Conservation (phyloP, 2,888 invertebrate species). For the Epinotia bilunana region DNA sequence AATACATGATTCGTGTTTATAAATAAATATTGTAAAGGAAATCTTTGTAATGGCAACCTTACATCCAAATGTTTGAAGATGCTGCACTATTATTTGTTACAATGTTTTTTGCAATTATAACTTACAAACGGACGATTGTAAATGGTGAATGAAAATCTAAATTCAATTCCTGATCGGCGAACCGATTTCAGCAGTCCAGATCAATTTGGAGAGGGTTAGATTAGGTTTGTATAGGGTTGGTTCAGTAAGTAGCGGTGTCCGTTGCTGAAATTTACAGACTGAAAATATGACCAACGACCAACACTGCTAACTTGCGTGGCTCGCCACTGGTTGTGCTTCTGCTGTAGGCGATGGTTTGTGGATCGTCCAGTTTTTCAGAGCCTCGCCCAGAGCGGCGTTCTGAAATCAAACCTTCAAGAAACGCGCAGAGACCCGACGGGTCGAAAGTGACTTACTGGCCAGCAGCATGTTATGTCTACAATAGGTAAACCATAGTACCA, state of each 20-base stretch:
- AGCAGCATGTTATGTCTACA: constrained; percentile 78
- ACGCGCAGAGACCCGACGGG: constrained; percentile 76
- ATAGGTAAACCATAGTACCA: constrained; percentile 85
- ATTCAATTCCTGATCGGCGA: constrained; percentile 60
- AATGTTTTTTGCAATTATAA: constrained; percentile 38
- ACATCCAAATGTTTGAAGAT: constrained; percentile 67
- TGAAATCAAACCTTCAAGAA: constrained; percentile 74
- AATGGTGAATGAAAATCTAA: constrained; percentile 52
- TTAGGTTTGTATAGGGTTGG: constrained; percentile 64
- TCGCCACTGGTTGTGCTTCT: constrained; percentile 77
- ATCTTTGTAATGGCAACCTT: constrained; percentile 74
- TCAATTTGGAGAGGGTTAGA: constrained; percentile 57
- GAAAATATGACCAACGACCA: constrained; percentile 79
- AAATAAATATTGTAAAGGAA: constrained; percentile 25
- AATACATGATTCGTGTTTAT: constrained; percentile 26
- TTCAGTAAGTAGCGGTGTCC: constrained; percentile 76
- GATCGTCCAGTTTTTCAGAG: constrained; percentile 85
- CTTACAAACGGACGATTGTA: constrained; percentile 21
- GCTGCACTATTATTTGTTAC: constrained; percentile 50
- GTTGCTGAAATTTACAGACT: constrained; percentile 81
- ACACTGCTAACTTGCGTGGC: constrained; percentile 72
- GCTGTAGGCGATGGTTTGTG: constrained; percentile 84
- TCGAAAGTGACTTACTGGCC: constrained; percentile 79
- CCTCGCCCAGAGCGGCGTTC: constrained; percentile 82
- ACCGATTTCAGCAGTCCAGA: constrained; percentile 71